Conservation (phyloP, 2,113 vertebrate species). For the Prunella fulvescens region DNA sequence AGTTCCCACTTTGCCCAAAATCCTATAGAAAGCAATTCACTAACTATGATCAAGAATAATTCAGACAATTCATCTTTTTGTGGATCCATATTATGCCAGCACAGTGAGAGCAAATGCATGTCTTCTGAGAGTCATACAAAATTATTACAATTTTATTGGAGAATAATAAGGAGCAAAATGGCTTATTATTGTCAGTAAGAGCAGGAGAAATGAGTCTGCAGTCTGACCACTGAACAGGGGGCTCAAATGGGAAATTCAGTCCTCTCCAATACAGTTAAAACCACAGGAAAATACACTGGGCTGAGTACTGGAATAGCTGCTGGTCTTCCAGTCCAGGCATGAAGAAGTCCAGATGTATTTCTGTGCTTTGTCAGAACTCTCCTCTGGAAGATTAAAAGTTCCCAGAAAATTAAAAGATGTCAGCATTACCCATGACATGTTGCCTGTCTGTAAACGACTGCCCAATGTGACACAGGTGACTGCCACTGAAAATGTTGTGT, state of each 20-base stretch:
- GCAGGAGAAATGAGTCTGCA: neutral
- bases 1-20: neutral
- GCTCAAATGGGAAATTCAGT: neutral
- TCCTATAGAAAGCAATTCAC: neutral
- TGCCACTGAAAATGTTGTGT: neutral
- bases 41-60: neutral
- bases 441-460: neutral
- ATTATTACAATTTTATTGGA: neutral
- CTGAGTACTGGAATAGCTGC: neutral
- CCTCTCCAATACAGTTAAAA: neutral
- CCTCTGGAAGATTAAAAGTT: neutral
- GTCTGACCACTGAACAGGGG: neutral
- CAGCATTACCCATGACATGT: accelerated
- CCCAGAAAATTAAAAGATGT: neutral
- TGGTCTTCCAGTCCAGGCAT: neutral
- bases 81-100: neutral
- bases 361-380: neutral
- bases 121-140: neutral
- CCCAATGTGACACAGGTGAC: accelerated
- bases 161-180: neutral
- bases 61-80: neutral
- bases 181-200: neutral
- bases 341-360: neutral
- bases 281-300: neutral
- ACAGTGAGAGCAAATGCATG: neutral